Conservation (phyloP, 2,113 vertebrate species). For the Dromaius novaehollandiae region DNA sequence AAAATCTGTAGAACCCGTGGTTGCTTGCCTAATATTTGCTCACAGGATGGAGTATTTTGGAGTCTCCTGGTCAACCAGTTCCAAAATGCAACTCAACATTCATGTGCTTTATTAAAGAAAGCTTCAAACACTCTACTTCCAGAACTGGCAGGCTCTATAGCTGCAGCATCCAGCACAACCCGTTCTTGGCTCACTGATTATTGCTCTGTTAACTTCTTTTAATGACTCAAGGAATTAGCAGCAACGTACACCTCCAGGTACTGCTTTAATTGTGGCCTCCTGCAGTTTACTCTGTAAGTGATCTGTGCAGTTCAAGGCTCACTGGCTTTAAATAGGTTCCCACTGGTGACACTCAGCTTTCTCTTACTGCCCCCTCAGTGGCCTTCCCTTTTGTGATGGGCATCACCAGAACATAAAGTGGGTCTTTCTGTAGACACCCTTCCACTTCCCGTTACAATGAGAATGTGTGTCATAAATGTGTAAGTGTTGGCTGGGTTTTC, state of each 20-base stretch:
- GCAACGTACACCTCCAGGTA: background rate
- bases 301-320: background rate
- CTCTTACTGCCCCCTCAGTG: background rate
- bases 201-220: background rate
- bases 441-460: background rate
- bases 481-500: background rate
- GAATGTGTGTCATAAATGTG: background rate
- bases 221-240: background rate
- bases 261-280: background rate
- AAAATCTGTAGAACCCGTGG: background rate
- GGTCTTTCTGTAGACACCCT: background rate
- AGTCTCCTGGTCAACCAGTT: background rate
- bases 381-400: background rate
- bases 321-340: background rate
- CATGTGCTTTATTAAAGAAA: rapidly evolving
- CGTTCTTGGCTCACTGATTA: background rate
- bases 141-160: background rate
- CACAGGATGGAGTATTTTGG: background rate
- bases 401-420: background rate
- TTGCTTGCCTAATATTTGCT: background rate
- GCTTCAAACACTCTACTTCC: background rate
- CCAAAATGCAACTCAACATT: background rate
- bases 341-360: background rate
- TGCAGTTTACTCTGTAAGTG: background rate
- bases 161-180: background rate